Evolutionary conservation across 2,888 invertebrate species (phyloP).

Genomic region (Yponomeuta plumbellus): DNA sequence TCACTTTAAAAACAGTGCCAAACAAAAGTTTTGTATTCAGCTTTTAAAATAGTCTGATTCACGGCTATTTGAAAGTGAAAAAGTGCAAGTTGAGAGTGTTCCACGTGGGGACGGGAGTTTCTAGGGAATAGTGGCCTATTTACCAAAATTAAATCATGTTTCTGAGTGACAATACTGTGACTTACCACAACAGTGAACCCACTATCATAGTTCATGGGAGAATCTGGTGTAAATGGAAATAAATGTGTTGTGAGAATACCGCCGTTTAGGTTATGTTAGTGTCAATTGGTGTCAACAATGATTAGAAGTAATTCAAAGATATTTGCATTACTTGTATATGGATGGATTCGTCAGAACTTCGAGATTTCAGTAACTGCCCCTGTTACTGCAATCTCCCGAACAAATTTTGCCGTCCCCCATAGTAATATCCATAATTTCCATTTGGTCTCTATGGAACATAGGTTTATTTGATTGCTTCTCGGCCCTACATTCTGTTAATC

Average conservation of each 20-base stretch:
- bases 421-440: too few species aligned
- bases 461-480: too few species aligned
- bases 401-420: too few species aligned
- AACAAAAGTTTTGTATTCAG: neutral
- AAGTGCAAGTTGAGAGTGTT: constrained; percentile 36
- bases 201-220: neutral
- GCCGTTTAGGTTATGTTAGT: neutral
- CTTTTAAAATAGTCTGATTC: neutral
- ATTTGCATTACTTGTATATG: too few species aligned
- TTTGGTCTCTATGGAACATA: too few species aligned
- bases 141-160: neutral
- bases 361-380: too few species aligned
- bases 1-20: neutral
- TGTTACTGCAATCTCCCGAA: too few species aligned
- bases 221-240: neutral
- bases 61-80: constrained; percentile 29
- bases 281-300: constrained; percentile 14
- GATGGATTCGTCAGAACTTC: too few species aligned
- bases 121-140: constrained; percentile 16
- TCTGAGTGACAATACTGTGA: neutral
- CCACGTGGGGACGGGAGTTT: constrained; percentile 47
- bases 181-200: neutral
- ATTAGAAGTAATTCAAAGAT: neutral
- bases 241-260: neutral
- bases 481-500: too few species aligned